Evolutionary conservation across 2,113 vertebrate genomes (phyloP).

Genomic region (Asarcornis scutulata): DNA sequence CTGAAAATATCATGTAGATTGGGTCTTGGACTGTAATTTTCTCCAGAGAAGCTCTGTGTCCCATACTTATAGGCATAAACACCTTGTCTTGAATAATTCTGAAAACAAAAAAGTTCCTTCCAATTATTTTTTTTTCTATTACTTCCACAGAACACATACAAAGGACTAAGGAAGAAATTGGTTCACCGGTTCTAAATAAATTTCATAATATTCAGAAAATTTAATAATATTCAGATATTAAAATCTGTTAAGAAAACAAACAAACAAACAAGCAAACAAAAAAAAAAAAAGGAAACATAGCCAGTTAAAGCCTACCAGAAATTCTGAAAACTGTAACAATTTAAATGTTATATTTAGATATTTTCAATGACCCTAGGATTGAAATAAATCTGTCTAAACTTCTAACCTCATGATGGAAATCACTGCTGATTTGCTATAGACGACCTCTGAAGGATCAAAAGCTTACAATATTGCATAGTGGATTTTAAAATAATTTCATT

Average conservation of each 20-base stretch:
- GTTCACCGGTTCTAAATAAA: neutral
- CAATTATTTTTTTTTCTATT: neutral
- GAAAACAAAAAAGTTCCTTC: neutral
- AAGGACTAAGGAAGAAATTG: neutral
- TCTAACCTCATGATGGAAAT: neutral
- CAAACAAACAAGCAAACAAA: no score
- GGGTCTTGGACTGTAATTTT: neutral
- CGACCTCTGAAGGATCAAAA: neutral
- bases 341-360: neutral
- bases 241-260: neutral
- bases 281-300: neutral
- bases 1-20: neutral
- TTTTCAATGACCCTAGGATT: neutral
- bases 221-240: neutral
- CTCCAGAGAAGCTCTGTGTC: neutral
- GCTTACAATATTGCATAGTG: neutral
- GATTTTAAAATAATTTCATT: neutral
- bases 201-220: neutral
- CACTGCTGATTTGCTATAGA: neutral
- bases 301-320: neutral
- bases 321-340: neutral
- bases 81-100: neutral
- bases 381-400: neutral
- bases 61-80: fast-evolving
- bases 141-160: neutral